phyloP scores from a whole-genome alignment of 37 sponge, comb jelly and placozoan genomes.

The Ephydatia muelleri region DNA sequence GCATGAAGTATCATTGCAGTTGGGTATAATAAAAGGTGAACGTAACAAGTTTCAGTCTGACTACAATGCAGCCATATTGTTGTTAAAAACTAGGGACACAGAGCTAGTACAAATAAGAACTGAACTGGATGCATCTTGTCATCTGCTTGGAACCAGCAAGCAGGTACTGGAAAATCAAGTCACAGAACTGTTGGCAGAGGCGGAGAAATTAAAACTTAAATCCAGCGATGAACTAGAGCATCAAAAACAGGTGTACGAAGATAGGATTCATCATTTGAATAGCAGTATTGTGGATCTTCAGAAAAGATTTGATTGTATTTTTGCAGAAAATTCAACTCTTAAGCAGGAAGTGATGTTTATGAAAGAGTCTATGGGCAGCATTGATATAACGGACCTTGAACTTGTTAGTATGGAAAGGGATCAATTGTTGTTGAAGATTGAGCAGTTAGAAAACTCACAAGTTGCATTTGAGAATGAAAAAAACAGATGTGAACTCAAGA shows the following conservation, averaged over 20 bases:
- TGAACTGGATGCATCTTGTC: background rate
- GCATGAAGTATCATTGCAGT: background rate
- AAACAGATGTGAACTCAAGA: background rate
- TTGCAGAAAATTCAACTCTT: background rate
- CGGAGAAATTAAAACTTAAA: conserved; percentile 28
- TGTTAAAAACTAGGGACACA: background rate
- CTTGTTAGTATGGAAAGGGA: background rate
- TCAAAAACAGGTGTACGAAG: background rate
- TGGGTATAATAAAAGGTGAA: background rate
- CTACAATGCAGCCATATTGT: background rate
- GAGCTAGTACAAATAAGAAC: background rate
- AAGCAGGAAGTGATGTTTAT: background rate
- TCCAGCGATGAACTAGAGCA: background rate
- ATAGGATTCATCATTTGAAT: conserved; percentile 15
- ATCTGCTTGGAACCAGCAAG: background rate
- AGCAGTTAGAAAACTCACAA: background rate
- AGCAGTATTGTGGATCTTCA: conserved; percentile 4
- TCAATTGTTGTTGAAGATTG: background rate
- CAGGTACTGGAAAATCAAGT: background rate
- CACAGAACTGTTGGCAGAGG: conserved; percentile 23
- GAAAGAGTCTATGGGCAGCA: background rate
- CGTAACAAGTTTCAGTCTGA: background rate
- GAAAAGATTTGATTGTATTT: background rate
- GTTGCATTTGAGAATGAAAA: background rate
- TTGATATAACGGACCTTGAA: background rate